phyloP scores from a whole-genome alignment of 2,888 invertebrate species.

The Thereva unica region DNA sequence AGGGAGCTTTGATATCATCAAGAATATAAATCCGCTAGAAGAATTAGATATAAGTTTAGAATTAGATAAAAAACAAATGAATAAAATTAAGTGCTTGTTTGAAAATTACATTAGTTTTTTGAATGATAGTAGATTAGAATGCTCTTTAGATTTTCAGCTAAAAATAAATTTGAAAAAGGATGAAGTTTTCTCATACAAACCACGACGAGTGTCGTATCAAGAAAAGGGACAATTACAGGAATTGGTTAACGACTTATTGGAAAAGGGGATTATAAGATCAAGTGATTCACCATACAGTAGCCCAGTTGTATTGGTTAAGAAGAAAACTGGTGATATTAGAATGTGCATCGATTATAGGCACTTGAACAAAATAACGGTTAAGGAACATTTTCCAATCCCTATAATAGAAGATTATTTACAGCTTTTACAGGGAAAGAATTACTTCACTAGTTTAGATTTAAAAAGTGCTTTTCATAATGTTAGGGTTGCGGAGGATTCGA shows the following conservation, averaged over 20 bases:
- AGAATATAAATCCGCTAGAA: too few species aligned
- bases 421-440: constrained; percentile 36
- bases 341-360: constrained; percentile 38
- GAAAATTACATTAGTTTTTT: too few species aligned
- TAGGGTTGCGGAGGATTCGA: constrained; percentile 38
- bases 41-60: too few species aligned
- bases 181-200: background rate
- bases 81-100: too few species aligned
- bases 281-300: constrained; percentile 6
- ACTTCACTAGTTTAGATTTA: constrained; percentile 42
- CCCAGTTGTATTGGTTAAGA: constrained; percentile 35
- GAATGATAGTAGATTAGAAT: too few species aligned
- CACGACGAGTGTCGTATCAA: constrained; percentile 11
- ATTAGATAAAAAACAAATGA: too few species aligned
- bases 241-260: constrained; percentile 24
- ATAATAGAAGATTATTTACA: constrained; percentile 29
- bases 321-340: constrained; percentile 17
- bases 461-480: constrained; percentile 42
- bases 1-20: too few species aligned
- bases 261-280: constrained; percentile 13
- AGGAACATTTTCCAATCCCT: constrained; percentile 32
- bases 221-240: constrained; percentile 2
- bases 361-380: constrained; percentile 32
- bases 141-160: too few species aligned
- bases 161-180: constrained; percentile 1